These are phyloP conservation scores for Pollenia amentaria DNA, from an alignment of 2,888 invertebrate species.

Conservation along the genomic window DNA sequence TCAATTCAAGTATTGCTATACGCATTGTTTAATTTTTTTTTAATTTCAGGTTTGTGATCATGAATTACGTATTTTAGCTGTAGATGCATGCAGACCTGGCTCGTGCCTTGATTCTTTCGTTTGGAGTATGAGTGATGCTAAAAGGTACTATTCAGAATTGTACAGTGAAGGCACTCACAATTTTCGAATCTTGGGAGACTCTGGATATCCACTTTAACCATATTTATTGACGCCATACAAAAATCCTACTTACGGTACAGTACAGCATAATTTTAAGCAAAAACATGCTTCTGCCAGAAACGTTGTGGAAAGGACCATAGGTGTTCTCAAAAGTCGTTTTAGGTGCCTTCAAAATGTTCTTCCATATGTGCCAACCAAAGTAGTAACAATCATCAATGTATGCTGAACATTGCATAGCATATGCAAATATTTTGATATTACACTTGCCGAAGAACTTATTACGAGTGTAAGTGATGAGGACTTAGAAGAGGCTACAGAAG, in stretches of 20 bases:
- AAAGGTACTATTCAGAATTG: conserved; percentile 1
- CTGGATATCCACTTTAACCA: no score
- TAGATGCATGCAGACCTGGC: no score
- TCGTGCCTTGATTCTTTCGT: conserved; percentile 7
- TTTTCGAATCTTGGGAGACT: no score
- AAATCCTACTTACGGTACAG: no score
- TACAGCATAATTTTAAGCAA: conserved; percentile 21
- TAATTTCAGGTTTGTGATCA: conserved; percentile 18
- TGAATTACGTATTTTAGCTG: conserved; percentile 9
- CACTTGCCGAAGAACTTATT: conserved; percentile 12
- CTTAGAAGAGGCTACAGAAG: no score
- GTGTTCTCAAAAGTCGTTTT: conserved; percentile 47
- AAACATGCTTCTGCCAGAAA: conserved; percentile 35
- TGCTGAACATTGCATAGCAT: conserved; percentile 36
- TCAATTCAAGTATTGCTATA: no score
- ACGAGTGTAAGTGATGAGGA: no score
- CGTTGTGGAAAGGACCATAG: conserved; percentile 48
- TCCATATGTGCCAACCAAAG: conserved; percentile 23
- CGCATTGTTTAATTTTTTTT: no score
- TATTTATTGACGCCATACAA: no score
- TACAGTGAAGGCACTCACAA: no score
- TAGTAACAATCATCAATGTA: conserved; percentile 28
- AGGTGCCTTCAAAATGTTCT: conserved; percentile 36
- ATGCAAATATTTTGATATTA: conserved; percentile 10
- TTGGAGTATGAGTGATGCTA: not conserved